Conservation (phyloP, 2,113 vertebrate species). For the Thinocorus orbignyianus region DNA sequence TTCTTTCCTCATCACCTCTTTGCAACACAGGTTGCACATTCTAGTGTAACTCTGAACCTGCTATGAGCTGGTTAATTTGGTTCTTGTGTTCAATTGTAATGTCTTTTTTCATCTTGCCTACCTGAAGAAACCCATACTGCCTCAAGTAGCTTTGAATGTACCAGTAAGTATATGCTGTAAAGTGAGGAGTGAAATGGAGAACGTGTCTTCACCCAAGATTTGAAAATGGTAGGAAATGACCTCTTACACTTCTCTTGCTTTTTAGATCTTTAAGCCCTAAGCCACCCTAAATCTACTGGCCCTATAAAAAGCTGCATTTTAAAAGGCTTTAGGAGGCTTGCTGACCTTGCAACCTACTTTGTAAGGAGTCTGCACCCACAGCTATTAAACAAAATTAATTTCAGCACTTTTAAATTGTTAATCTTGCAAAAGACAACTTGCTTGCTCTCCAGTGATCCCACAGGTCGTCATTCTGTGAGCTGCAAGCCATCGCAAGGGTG, state of each 20-base stretch:
- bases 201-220: not conserved
- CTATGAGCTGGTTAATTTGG: not conserved
- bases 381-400: conserved; percentile 68
- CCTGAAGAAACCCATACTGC: not conserved
- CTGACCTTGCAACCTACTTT: conserved; percentile 64
- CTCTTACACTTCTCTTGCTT: conserved; percentile 8
- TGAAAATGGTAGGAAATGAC: conserved; percentile 9
- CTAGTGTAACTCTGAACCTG: not conserved
- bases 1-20: not conserved
- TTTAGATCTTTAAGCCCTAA: conserved; percentile 19
- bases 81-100: not conserved
- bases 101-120: not conserved
- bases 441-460: conserved; percentile 49
- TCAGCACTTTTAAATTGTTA: conserved; percentile 66
- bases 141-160: not conserved
- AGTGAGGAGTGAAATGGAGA: not conserved
- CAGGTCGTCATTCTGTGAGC: conserved; percentile 21
- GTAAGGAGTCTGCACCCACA: conserved; percentile 52
- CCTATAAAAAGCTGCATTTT: conserved; percentile 38
- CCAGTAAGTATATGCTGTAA: not conserved
- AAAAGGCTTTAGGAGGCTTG: conserved; percentile 62
- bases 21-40: not conserved
- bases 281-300: conserved; percentile 47
- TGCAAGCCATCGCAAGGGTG: conserved; percentile 24
- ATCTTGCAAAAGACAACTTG: conserved; percentile 61